Conservation (phyloP, 2,888 invertebrate genomes). For the Oxytorus armatus region DNA sequence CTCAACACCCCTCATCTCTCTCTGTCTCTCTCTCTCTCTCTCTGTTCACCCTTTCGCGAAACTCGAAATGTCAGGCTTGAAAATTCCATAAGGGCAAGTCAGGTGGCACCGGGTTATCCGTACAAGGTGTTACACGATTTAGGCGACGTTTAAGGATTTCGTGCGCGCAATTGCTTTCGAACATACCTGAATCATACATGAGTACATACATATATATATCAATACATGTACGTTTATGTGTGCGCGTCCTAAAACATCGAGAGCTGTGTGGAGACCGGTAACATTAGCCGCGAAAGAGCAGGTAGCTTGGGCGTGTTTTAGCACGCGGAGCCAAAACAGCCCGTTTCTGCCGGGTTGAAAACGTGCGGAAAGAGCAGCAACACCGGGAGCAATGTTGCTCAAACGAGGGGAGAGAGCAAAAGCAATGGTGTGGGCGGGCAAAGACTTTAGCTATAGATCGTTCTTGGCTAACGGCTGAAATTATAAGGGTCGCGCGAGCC, state of each 20-base stretch:
- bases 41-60: background rate
- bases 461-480: slow-evolving; percentile 67
- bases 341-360: slow-evolving; percentile 51
- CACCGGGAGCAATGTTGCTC: slow-evolving; percentile 7
- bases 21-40: no score
- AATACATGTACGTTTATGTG: slow-evolving; percentile 7
- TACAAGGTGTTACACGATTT: slow-evolving; percentile 69
- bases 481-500: slow-evolving; percentile 68
- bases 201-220: slow-evolving; percentile 4
- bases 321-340: slow-evolving; percentile 54
- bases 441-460: slow-evolving; percentile 61
- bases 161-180: slow-evolving; percentile 57
- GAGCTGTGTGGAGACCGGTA: slow-evolving; percentile 46
- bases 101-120: slow-evolving; percentile 44
- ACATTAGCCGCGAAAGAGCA: slow-evolving; percentile 67
- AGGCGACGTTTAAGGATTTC: slow-evolving; percentile 68
- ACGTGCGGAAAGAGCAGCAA: slow-evolving; percentile 63
- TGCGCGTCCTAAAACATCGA: slow-evolving; percentile 21
- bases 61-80: slow-evolving; percentile 29
- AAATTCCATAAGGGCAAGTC: slow-evolving; percentile 50
- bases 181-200: slow-evolving; percentile 32
- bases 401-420: slow-evolving; percentile 19
- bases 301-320: slow-evolving; percentile 67
- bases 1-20: background rate
- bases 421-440: slow-evolving; percentile 40